A percentile compares a stretch with the other conserved stretches of the same genome.
phyloP scores from a whole-genome alignment of 2,797 vertebrate species.

The Gambelia wislizenii region DNA sequence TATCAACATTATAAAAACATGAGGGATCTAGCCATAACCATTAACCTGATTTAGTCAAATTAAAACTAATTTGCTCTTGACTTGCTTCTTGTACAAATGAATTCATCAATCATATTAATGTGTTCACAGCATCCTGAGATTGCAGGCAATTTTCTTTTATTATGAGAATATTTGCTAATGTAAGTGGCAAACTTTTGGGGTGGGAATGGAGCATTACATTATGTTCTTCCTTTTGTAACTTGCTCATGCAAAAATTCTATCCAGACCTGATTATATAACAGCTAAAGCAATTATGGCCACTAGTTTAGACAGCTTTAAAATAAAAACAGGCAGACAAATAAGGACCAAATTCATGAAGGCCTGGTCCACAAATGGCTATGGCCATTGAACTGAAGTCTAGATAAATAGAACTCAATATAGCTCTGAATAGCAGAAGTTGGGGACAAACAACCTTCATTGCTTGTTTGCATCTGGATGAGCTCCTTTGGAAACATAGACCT shows the following conservation, averaged over 20 bases:
- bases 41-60: conserved; percentile 50
- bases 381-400: neutral
- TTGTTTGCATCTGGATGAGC: neutral
- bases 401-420: neutral
- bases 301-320: neutral
- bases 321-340: no score
- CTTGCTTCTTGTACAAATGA: conserved; percentile 41
- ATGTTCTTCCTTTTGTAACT: neutral
- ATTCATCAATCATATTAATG: conserved; percentile 32
- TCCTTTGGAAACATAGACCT: neutral
- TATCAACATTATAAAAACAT: conserved; percentile 34
- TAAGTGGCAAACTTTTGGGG: conserved; percentile 23
- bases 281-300: neutral
- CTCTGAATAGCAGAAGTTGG: neutral
- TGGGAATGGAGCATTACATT: neutral
- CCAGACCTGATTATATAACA: neutral
- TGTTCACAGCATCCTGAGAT: conserved; percentile 30
- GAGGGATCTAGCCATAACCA: conserved; percentile 17
- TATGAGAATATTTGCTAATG: conserved; percentile 35
- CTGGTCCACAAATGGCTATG: neutral
- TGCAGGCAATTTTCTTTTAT: conserved; percentile 16
- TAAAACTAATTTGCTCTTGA: conserved; percentile 44
- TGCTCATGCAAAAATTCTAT: neutral
- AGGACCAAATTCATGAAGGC: neutral
- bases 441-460: neutral